Percentiles rank a stretch among this genome's conserved stretches.
Evolutionary conservation across 1,140 invertebrate genomes (phyloP).

Genomic region (Teleopsis dalmanni): DNA sequence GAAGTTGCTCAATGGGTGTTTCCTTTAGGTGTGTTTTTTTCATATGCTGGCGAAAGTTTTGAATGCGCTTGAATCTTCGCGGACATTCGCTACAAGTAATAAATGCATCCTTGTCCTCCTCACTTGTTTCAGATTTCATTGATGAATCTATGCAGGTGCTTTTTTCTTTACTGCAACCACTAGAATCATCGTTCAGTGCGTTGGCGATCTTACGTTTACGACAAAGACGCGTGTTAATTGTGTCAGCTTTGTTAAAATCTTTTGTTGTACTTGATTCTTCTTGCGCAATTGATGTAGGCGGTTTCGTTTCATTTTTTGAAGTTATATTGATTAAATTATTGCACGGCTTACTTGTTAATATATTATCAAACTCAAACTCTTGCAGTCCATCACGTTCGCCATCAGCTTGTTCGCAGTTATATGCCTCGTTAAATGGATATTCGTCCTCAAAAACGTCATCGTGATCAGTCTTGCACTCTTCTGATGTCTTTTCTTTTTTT

Average conservation of each 20-base stretch:
- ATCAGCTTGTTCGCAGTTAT: not conserved
- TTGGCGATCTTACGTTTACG: not conserved
- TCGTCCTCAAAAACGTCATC: not conserved
- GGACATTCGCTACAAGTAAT: slow-evolving; percentile 7
- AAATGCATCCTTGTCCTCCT: no score
- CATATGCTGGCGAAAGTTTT: slow-evolving; percentile 7
- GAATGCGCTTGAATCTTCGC: not conserved
- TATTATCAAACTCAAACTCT: no score
- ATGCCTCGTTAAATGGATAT: not conserved
- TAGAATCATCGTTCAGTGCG: no score
- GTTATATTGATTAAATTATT: no score
- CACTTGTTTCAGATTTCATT: no score
- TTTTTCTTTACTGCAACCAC: not conserved
- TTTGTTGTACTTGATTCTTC: not conserved
- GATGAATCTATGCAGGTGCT: not conserved
- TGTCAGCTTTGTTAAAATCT: not conserved
- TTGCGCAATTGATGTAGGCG: not conserved
- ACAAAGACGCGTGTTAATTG: no score
- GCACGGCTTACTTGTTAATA: no score
- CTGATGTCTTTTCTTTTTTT: slow-evolving; percentile 5
- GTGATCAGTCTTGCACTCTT: not conserved
- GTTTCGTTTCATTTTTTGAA: no score
- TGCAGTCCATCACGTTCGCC: no score
- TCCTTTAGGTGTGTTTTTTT: not conserved
- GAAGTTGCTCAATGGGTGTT: slow-evolving; percentile 17